These are phyloP conservation scores for Schizothorax lantsangensis DNA, from an alignment of 2,797 vertebrate genomes.

Conservation along the genomic window DNA sequence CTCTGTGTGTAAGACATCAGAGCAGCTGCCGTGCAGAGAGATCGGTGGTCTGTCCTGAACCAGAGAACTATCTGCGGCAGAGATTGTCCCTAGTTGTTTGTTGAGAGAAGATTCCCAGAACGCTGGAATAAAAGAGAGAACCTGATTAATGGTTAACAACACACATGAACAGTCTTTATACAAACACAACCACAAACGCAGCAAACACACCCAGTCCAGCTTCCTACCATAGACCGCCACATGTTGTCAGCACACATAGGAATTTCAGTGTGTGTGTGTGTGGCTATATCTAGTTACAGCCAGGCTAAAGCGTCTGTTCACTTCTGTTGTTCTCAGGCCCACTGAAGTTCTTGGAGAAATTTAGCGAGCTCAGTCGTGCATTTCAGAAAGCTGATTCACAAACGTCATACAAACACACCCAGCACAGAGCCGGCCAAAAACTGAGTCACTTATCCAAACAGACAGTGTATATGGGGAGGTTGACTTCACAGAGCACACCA, in stretches of 20 bases:
- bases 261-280: not conserved
- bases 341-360: slow-evolving; percentile 16
- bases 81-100: slow-evolving; percentile 66
- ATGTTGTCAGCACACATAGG: not conserved
- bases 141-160: slow-evolving; percentile 30
- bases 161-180: slow-evolving; percentile 39
- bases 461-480: not conserved
- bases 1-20: slow-evolving; percentile 67
- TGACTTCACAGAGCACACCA: slow-evolving; percentile 30
- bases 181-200: slow-evolving; percentile 54
- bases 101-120: slow-evolving; percentile 90
- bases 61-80: slow-evolving; percentile 62
- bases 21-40: slow-evolving; percentile 73
- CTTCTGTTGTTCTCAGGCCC: not conserved
- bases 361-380: not conserved
- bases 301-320: not conserved
- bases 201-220: slow-evolving; percentile 17
- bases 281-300: slow-evolving; percentile 24
- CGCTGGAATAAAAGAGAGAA: slow-evolving; percentile 72
- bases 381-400: slow-evolving; percentile 17
- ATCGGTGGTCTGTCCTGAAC: slow-evolving; percentile 71
- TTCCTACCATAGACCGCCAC: not conserved
- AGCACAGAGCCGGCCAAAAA: slow-evolving; percentile 6
- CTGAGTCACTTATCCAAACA: slow-evolving; percentile 43
- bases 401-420: slow-evolving; percentile 27